Evolutionary conservation across 2,888 invertebrate genomes (phyloP).

Genomic region (Trachelus tabidus): DNA sequence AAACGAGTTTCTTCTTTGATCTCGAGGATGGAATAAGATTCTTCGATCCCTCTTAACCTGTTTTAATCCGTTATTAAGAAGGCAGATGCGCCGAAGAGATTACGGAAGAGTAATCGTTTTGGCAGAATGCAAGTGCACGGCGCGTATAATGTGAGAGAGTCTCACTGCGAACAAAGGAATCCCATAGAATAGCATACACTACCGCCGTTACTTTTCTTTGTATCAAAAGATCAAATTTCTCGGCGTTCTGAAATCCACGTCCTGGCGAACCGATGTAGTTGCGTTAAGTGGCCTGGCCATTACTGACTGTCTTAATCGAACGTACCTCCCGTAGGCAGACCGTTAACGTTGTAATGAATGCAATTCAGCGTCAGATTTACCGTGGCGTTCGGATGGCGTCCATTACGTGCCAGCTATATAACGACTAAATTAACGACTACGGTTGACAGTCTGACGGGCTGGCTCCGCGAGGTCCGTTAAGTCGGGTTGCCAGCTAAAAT

Average conservation of each 20-base stretch:
- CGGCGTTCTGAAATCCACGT: not conserved
- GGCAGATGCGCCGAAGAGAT: not conserved
- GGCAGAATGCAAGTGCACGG: not conserved
- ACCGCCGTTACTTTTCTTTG: not conserved
- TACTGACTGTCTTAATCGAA: not conserved
- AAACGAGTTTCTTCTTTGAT: not conserved
- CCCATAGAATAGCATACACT: not conserved
- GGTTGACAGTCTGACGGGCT: slow-evolving; percentile 8
- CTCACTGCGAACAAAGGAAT: not conserved
- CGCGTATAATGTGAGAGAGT: not conserved
- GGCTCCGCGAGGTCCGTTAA: not conserved
- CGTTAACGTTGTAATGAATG: slow-evolving; percentile 5
- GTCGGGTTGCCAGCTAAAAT: not conserved
- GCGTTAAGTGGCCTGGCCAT: not conserved
- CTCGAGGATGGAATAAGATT: not conserved
- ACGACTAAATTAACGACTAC: slow-evolving; percentile 20
- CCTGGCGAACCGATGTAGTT: not conserved
- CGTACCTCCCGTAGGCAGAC: not conserved
- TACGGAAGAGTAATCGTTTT: not conserved
- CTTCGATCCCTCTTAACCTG: not conserved
- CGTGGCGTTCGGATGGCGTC: slow-evolving; percentile 10
- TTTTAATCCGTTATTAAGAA: not conserved
- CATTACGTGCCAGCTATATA: slow-evolving; percentile 18
- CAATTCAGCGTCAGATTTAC: not conserved
- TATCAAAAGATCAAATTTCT: not conserved